Conservation (phyloP, 2,888 invertebrate species). For the Tachystola acroxantha region DNA sequence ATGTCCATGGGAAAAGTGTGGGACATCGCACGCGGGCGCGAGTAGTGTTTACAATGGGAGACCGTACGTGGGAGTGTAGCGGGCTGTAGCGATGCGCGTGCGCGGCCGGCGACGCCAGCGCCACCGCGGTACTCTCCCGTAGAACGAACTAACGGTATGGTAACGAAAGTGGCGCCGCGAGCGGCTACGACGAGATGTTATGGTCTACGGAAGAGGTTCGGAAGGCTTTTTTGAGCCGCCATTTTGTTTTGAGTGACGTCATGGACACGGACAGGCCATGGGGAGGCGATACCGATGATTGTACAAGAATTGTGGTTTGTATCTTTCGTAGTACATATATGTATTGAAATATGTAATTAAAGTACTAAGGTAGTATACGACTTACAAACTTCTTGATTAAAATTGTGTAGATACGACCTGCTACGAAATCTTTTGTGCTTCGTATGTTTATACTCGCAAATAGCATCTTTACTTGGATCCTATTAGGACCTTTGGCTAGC, state of each 20-base stretch:
- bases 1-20: constrained; percentile 39
- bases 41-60: constrained; percentile 66
- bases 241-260: constrained; percentile 53
- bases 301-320: constrained; percentile 38
- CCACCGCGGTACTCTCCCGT: constrained; percentile 38
- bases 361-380: no score
- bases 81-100: constrained; percentile 31
- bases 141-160: constrained; percentile 46
- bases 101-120: constrained; percentile 41
- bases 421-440: no score
- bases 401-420: no score
- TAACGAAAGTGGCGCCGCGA: constrained; percentile 30
- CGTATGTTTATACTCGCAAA: no score
- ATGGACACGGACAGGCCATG: constrained; percentile 24
- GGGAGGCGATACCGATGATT: constrained; percentile 26
- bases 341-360: no score
- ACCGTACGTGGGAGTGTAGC: constrained; percentile 68
- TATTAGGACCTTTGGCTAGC: no score
- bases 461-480: no score
- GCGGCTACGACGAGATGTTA: constrained; percentile 42
- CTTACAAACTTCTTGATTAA: no score
- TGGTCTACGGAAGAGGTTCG: constrained; percentile 25
- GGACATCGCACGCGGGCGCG: constrained; percentile 43
- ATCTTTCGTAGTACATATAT: no score
- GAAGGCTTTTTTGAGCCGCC: constrained; percentile 47